Conservation (phyloP, 2,797 vertebrate genomes). For the Thunnus albacares region DNA sequence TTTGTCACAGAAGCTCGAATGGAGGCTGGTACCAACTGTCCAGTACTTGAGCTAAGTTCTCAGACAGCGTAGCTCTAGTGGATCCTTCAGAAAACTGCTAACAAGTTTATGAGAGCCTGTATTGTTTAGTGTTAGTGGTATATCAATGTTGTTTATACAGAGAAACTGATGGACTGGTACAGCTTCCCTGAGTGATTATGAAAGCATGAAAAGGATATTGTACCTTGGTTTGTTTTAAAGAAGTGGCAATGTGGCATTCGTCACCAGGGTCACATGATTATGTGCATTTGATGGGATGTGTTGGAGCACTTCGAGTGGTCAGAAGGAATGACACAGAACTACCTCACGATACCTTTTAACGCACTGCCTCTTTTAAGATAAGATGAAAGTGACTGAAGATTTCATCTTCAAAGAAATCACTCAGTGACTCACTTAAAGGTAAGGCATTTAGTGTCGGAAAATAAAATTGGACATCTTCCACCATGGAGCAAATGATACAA, state of each 20-base stretch:
- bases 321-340: background rate
- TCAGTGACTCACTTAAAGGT: conserved; percentile 26
- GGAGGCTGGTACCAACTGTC: background rate
- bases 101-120: background rate
- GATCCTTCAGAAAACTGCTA: conserved; percentile 2
- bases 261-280: background rate
- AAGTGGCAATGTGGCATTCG: background rate
- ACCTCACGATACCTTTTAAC: background rate
- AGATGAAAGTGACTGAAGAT: conserved; percentile 21
- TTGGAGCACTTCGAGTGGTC: background rate
- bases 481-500: conserved; percentile 29
- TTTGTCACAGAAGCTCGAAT: background rate
- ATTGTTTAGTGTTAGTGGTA: background rate
- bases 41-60: background rate
- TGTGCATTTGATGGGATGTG: background rate
- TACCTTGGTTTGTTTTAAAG: background rate
- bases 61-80: background rate
- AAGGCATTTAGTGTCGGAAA: background rate
- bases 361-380: background rate
- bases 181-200: background rate
- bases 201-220: background rate
- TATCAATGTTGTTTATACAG: background rate
- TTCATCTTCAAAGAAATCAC: background rate
- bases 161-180: background rate
- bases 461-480: conserved; percentile 14